Evolutionary conservation across 2,113 vertebrate species (phyloP), one percentile per base, ranked within the genome.

Genomic region (Callocephalon fimbriatum): DNA sequence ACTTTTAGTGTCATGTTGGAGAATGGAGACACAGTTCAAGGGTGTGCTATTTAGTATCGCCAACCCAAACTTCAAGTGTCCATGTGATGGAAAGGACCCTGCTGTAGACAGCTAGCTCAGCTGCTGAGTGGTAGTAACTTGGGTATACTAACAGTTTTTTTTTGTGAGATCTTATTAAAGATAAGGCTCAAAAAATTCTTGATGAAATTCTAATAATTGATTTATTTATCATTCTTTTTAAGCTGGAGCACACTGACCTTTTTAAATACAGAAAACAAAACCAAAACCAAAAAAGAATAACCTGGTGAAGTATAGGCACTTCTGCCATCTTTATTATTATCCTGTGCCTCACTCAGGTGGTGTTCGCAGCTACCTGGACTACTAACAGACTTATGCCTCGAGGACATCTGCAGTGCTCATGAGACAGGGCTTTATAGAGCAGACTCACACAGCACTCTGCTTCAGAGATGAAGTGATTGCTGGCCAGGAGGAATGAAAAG

Each of bases 1-100:
- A 95, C 88, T 97, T 97, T 93, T 50, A 91, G 83, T 94, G 88
- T 94, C 94, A 93, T 13, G n/a, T 74, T 96, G 88, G 95, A 93
- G 80, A 93, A 95, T 88, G 82, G 77, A 87, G 91, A 80, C 44
- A 72, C 61, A 90, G 91, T 95, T 97, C 74, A 95, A 95, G 92
- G 91, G 70, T 95, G 94, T 95, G 73, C 88, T 95, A 72, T 95
- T 88, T 88, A 94, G 92, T 93, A 93, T 90, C 27, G 8, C 82
- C 83, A 81, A 63, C 86, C 84, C 42, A 86, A 96, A 90, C 66
- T 95, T 90, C 58, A 88, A 84, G 37, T 48, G 77, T 63, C 51
- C 58, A 1, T 78, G 83, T 94, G 91, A 96, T 93, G 73, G 70
- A 96, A 91, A 88, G 37, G 76, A 82, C 70, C 61, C 68, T 91